Evolutionary conservation across 1,140 invertebrate genomes (phyloP), one percentile per base, ranked within the genome.

Genomic region (Orius laevigatus): DNA sequence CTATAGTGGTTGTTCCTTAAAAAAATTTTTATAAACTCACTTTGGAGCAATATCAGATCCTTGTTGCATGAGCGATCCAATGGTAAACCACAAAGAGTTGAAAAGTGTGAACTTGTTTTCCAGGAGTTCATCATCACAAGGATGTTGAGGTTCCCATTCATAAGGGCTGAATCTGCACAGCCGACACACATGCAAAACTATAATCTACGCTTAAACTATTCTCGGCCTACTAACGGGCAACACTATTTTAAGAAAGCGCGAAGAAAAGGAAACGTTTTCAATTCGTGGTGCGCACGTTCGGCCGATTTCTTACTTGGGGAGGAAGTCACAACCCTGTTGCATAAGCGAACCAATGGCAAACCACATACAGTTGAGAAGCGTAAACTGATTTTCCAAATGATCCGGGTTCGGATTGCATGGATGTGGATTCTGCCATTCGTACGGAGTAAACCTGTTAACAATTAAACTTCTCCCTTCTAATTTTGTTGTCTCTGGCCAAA

Each of bases 261-360:
- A 25, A 25, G 3, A 25, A 25, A 25, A 3, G n/a, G n/a, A n/a
- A n/a, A n/a, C n/a, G n/a, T n/a, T n/a, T n/a, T n/a, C 3, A 25
- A 25, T 25, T 8, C 25, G 25, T 25, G 25, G 25, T 25, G 25
- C 25, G 25, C 25, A 25, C 25, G 25, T 25, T 25, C 16, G 40
- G 18, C 40, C 15, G 36, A 38, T 16, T 38, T 67, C 79, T 80
- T 81, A 88, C 85, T 85, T 87, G 63, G 86, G 86, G 61, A 87
- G 67, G 67, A 90, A 84, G 66, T 90, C 84, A 70, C 81, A 88
- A 58, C 85, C 84, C 69, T 90, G 85, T 63, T 88, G 86, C 84
- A 93, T 89, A 53, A 93, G 72, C 11, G 87, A 90, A 52, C 88
- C 90, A 59, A 94, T 87, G 45, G 87, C 86, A 69, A 94, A 94